A percentile compares a stretch with the other conserved stretches of the same genome.
Conservation (phyloP, 2,888 invertebrate species). For the Platycnemis pennipes region DNA sequence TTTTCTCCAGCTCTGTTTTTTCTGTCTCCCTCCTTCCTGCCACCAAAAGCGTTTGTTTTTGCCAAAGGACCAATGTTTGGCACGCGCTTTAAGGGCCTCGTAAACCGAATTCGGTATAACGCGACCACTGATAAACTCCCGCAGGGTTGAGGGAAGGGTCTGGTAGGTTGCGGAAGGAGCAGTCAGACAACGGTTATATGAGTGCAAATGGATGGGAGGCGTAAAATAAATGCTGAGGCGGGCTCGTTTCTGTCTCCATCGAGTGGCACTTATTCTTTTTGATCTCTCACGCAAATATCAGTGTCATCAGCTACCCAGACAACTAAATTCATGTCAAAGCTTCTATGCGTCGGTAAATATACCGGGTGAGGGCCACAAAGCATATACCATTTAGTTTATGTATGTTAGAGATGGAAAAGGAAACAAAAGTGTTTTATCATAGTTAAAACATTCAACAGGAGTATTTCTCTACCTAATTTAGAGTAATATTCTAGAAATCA, state of each 20-base stretch:
- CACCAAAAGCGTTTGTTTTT: constrained; percentile 42
- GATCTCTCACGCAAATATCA: not conserved
- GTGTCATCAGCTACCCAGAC: not conserved
- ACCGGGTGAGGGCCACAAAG: too few relatives aligned
- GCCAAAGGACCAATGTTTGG: constrained; percentile 58
- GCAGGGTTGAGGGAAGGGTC: not conserved
- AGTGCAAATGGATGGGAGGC: constrained; percentile 13
- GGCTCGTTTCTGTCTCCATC: constrained; percentile 30
- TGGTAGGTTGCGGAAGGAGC: not conserved
- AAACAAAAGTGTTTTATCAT: too few relatives aligned
- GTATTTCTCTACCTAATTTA: too few relatives aligned
- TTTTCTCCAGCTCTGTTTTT: not conserved
- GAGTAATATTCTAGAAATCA: too few relatives aligned
- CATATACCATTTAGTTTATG: too few relatives aligned
- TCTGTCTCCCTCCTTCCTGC: not conserved
- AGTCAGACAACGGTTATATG: constrained; percentile 57
- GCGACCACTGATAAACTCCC: constrained; percentile 55
- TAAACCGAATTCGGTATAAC: constrained; percentile 61
- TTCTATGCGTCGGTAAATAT: too few relatives aligned
- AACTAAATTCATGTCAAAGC: not conserved
- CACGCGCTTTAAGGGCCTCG: constrained; percentile 61
- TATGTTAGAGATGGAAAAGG: too few relatives aligned
- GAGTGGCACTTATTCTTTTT: not conserved
- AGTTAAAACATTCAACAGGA: too few relatives aligned
- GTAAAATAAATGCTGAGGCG: constrained; percentile 5